phyloP scores from a whole-genome alignment of 30 jellyfish, hydroid and myxozoan genomes.

The Turritopsis rubra region DNA sequence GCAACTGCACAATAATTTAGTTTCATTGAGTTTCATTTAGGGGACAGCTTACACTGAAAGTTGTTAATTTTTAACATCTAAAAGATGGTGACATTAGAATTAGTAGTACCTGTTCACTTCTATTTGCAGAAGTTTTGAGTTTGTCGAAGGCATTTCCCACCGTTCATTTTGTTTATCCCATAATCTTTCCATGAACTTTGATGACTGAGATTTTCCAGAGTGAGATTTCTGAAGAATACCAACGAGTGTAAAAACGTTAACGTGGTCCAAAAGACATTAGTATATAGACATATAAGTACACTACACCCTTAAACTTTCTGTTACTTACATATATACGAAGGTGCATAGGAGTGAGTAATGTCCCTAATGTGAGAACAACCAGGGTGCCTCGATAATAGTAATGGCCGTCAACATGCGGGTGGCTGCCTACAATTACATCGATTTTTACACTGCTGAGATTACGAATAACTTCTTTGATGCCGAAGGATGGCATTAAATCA shows the following conservation, averaged over 20 bases:
- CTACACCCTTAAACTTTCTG: not conserved
- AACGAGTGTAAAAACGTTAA: not conserved
- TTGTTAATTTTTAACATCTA: not conserved
- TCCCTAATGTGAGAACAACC: slow-evolving; percentile 24
- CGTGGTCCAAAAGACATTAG: not conserved
- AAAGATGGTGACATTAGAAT: not conserved
- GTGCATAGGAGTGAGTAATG: slow-evolving; percentile 31
- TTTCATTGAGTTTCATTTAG: not conserved
- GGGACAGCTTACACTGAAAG: not conserved
- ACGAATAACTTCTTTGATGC: slow-evolving; percentile 17
- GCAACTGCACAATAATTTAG: not conserved
- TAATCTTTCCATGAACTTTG: slow-evolving; percentile 8
- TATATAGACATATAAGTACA: not conserved
- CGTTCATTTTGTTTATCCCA: slow-evolving; percentile 33
- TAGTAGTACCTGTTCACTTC: slow-evolving; percentile 29
- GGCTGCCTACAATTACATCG: slow-evolving; percentile 33
- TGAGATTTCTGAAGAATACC: not conserved
- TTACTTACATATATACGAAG: slow-evolving; percentile 24
- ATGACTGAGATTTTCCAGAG: not conserved
- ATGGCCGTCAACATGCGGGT: slow-evolving; percentile 23
- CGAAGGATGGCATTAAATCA: slow-evolving; percentile 3
- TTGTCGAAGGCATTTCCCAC: slow-evolving; percentile 30
- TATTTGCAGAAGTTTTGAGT: slow-evolving; percentile 21
- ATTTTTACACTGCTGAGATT: slow-evolving; percentile 20
- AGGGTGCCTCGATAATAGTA: slow-evolving; percentile 20